Base-by-base conservation (phyloP, 2,797 vertebrate genomes). In the Phataginus tricuspis region DNA sequence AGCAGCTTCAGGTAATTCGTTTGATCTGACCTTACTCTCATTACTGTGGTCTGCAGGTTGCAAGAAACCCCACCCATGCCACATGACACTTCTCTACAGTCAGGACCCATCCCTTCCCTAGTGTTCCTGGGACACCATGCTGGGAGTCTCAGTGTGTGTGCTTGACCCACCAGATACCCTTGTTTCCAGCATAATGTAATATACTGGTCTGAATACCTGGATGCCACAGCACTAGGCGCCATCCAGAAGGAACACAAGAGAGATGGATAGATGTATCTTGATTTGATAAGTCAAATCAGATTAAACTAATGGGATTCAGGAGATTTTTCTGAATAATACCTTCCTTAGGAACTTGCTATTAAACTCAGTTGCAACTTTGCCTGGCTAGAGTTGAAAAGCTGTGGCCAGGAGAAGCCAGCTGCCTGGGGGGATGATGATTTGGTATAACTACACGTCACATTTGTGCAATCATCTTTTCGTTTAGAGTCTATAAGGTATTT, bases 201-300 rank as follows among this genome's bases (percentile, higher is more conserved):
- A 59, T 57, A 34, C 23, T 10, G 34, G 66, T 90, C 97, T 97
- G 83, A 90, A 66, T 74, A 94, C 91, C 72, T 95, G 84, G 79
- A 61, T 66, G 79, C 75, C 53, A 45, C 64, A 16, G 45, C 37
- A 86, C 42, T 79, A 75, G 93, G 80, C 34, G 68, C 94, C 95
- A 79, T 87, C 71, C 21, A 72, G 89, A 90, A 71, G 68, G 86
- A 90, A 57, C 75, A 45, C 4, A 8, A 96, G 75, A 93, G 88
- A 97, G 93, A 97, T 39, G 69, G 92, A 87, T 80, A 14, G 92
- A 91, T 86, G 95, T 42, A 63, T 97, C 85, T 94, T 95, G 90
- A 98, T 97, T 90, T 86, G 97, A 96, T 97, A 94, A 96, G 79
- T 96, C 96, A 96, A 97, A 98, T 97, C 88, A 87, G 77, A 97